These are phyloP conservation scores for Chroicocephalus ridibundus DNA, from an alignment of 2,113 vertebrate species.

Conservation along the genomic window DNA sequence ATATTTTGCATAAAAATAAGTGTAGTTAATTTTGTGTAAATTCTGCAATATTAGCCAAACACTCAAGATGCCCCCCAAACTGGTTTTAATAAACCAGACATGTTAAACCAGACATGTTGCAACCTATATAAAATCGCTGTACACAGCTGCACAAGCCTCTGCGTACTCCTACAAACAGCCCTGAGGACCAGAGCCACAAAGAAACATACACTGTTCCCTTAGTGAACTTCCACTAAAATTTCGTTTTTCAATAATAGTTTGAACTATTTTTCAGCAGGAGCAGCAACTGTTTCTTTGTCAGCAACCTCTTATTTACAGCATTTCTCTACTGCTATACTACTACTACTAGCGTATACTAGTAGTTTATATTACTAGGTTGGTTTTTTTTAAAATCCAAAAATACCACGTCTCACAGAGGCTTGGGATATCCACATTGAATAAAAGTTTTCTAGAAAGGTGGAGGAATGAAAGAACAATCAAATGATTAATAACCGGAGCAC, in stretches of 20 bases:
- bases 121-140: not conserved
- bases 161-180: not conserved
- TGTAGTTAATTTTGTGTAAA: not conserved
- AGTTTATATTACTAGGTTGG: no score
- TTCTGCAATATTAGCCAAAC: not conserved
- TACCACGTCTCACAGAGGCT: not conserved
- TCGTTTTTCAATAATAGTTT: not conserved
- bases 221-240: not conserved
- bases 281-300: not conserved
- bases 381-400: not conserved
- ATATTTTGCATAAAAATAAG: not conserved
- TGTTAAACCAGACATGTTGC: not conserved
- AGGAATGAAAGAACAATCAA: not conserved
- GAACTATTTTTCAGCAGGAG: not conserved
- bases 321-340: not conserved
- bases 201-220: not conserved
- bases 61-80: not conserved
- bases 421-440: not conserved
- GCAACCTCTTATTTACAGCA: not conserved
- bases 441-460: not conserved
- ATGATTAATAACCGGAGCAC: not conserved
- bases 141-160: not conserved
- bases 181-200: not conserved
- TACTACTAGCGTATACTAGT: not conserved
- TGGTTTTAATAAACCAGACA: not conserved